phyloP scores from a whole-genome alignment of 1,140 invertebrate genomes.

The Pseudachorutes palmiensis region DNA sequence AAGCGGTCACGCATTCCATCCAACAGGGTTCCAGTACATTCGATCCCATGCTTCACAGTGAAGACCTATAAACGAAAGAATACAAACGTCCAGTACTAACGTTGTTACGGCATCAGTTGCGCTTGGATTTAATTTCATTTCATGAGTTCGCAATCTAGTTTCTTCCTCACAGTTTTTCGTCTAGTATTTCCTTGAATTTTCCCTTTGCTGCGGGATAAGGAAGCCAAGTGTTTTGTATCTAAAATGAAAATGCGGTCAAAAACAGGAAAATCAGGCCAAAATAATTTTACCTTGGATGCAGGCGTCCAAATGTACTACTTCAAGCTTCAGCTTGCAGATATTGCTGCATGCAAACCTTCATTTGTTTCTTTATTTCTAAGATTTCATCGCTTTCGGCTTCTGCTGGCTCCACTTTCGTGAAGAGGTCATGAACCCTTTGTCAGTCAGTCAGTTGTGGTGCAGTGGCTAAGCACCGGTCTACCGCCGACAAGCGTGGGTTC shows the following conservation, averaged over 20 bases:
- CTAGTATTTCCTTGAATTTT: not conserved
- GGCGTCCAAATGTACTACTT: not conserved
- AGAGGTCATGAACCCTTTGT: too few species aligned
- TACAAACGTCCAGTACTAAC: too few species aligned
- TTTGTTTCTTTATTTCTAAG: not conserved
- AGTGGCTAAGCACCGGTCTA: too few species aligned
- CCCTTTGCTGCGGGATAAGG: not conserved
- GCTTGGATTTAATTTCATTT: not conserved
- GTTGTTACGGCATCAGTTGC: not conserved
- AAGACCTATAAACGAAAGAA: too few species aligned
- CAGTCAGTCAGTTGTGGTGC: too few species aligned
- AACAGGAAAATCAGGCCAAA: not conserved
- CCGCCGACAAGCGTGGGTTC: too few species aligned
- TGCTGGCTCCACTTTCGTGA: not conserved
- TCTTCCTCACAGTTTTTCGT: not conserved
- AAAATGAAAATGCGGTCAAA: not conserved
- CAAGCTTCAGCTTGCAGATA: not conserved
- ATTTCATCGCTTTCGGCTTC: not conserved
- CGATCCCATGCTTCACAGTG: too few species aligned
- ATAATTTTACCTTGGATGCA: constrained; percentile 13
- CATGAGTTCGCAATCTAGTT: not conserved
- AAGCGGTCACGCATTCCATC: too few species aligned
- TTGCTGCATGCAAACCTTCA: not conserved
- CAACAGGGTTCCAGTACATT: too few species aligned
- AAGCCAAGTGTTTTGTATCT: not conserved